Base-by-base conservation (phyloP, 2,888 invertebrate genomes). In the Sesamia inferens region DNA sequence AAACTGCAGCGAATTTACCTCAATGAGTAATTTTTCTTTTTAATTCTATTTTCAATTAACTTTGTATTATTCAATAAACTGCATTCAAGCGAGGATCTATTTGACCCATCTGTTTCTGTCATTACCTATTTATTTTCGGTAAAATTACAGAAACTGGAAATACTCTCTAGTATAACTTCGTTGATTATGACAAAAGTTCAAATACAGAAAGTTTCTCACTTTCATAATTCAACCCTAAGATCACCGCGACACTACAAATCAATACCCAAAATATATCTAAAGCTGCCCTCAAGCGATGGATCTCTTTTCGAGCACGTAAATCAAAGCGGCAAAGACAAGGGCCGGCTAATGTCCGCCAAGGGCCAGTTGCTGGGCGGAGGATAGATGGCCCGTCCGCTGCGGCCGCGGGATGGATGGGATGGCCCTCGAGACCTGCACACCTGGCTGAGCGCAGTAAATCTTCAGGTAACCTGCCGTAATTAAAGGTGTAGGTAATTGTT, bases 291-390 rank as follows among this genome's bases (percentile, higher is more conserved):
- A 81, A 90, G 93, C 94, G 89, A 93, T 93, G 91, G 93, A 94
- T 94, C 92, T 93, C 88, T 89, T 88, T 88, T 85, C 84, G 88
- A 89, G 85, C 88, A 88, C 89, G 94, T 94, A 95, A 95, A 95
- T 95, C 95, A 95, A 94, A 94, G 93, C 84, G 89, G 88, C 88
- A 90, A 93, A 92, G 92, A 92, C 93, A 89, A 91, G 93, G 93
- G 93, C 91, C 89, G 93, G 92, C 86, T 93, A 93, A 93, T 92
- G 92, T 88, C 84, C 87, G 90, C 89, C 88, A 80, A 85, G 91
- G 88, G 87, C 82, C 85, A 83, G 81, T 82, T 81, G 79, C 77
- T 83, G 81, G 83, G 78, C 85, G 83, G 82, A 85, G 79, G 82
- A 83, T 85, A 82, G 74, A 86, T 85, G 78, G 82, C 74, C 68